These are phyloP conservation scores for Sericinus montela DNA, from an alignment of 2,888 invertebrate genomes.

Conservation along the genomic window DNA sequence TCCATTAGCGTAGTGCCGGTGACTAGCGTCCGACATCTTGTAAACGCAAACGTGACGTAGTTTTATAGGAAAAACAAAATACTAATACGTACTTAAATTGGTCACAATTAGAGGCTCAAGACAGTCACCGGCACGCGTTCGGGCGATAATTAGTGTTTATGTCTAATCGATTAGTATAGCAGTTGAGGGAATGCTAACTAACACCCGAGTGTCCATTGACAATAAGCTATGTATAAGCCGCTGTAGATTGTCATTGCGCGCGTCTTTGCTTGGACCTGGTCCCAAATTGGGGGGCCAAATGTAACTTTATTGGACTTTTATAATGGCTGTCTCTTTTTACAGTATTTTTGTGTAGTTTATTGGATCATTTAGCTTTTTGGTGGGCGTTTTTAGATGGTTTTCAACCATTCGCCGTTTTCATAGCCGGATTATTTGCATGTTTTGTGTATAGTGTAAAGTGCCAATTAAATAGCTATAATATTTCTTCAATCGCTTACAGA, in stretches of 20 bases:
- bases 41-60: no score
- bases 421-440: slow-evolving; percentile 1
- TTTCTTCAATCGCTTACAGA: no score
- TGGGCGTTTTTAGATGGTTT: background rate
- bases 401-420: background rate
- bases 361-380: slow-evolving; percentile 1
- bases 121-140: background rate
- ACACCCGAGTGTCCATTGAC: slow-evolving; percentile 67
- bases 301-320: background rate
- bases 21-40: no score
- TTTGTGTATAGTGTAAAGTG: background rate
- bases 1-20: slow-evolving; percentile 17
- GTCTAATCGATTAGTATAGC: slow-evolving; percentile 44
- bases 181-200: slow-evolving; percentile 67
- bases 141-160: slow-evolving; percentile 19
- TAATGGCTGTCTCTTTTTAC: background rate
- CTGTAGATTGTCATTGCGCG: slow-evolving; percentile 45
- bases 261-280: slow-evolving; percentile 44
- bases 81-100: no score
- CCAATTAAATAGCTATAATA: no score
- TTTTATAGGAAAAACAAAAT: no score
- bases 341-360: background rate
- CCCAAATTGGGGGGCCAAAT: slow-evolving; percentile 5
- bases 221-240: slow-evolving; percentile 67
- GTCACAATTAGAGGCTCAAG: no score